phyloP scores from a whole-genome alignment of 2,888 invertebrate species.

The Parelbella ahira region DNA sequence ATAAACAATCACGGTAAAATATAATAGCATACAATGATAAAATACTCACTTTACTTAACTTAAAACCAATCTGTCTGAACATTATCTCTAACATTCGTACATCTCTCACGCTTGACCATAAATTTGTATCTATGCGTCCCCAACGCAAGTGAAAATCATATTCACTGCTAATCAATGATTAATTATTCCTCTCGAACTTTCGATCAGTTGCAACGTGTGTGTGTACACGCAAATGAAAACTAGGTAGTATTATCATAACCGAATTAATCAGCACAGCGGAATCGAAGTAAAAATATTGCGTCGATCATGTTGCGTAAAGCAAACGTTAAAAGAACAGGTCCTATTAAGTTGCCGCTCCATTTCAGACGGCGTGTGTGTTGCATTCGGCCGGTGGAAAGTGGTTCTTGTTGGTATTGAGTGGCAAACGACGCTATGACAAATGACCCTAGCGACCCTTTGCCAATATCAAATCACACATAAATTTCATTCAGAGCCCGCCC shows the following conservation, averaged over 20 bases:
- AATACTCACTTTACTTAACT: no score
- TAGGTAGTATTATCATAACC: constrained; percentile 56
- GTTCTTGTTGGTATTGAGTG: constrained; percentile 27
- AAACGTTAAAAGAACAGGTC: constrained; percentile 57
- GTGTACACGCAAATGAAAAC: constrained; percentile 40
- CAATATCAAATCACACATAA: constrained; percentile 1
- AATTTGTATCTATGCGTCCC: no score
- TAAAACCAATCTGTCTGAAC: no score
- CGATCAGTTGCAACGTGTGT: constrained; percentile 27
- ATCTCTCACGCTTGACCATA: no score
- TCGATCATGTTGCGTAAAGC: constrained; percentile 65
- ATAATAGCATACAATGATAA: no score
- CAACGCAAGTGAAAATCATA: no score
- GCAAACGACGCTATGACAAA: constrained; percentile 16
- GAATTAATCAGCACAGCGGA: constrained; percentile 61
- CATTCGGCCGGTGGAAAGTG: constrained; percentile 40
- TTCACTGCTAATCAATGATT: not conserved
- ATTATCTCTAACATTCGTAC: no score
- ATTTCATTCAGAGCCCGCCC: not conserved
- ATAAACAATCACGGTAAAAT: no score
- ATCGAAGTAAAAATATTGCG: constrained; percentile 67
- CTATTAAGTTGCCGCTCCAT: constrained; percentile 60
- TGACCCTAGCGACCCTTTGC: not conserved
- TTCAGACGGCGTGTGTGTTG: constrained; percentile 44
- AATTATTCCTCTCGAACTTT: constrained; percentile 30